These are phyloP conservation scores for Lepetodrilus schrolli DNA, from an alignment of 2,888 invertebrate genomes.

Conservation along the genomic window DNA sequence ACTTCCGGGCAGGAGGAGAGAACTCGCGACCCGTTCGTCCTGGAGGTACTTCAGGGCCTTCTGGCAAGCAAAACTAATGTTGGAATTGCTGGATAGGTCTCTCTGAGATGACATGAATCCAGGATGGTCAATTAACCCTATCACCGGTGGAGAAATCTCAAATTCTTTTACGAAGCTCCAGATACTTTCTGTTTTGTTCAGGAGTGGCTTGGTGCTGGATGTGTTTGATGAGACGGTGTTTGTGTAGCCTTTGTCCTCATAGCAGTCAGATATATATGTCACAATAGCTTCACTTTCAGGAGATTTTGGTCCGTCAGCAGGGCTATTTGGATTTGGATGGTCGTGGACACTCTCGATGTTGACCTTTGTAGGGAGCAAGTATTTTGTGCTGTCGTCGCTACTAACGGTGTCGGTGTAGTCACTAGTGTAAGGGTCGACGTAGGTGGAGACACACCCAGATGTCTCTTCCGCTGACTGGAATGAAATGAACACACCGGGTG, in stretches of 20 bases:
- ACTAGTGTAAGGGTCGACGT: constrained; percentile 32
- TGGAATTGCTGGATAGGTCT: constrained; percentile 27
- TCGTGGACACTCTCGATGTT: neutral
- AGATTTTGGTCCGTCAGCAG: neutral
- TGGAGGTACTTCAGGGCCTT: constrained; percentile 38
- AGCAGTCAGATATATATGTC: neutral
- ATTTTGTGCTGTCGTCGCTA: constrained; percentile 38
- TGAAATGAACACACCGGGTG: neutral
- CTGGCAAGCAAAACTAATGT: constrained; percentile 39
- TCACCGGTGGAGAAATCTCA: neutral
- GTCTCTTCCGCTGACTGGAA: neutral
- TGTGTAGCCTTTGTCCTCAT: constrained; percentile 4
- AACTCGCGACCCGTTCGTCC: constrained; percentile 40
- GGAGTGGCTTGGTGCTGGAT: neutral
- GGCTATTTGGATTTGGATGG: neutral
- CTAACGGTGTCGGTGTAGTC: constrained; percentile 42
- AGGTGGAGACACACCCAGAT: neutral
- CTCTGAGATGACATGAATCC: constrained; percentile 4
- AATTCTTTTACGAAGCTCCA: constrained; percentile 14
- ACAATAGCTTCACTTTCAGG: neutral
- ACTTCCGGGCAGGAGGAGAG: constrained; percentile 32
- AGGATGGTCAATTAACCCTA: neutral
- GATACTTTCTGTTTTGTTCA: neutral
- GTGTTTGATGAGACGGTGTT: neutral
- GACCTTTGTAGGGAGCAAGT: constrained; percentile 27